phyloP scores from a whole-genome alignment of 2,113 vertebrate genomes.

The Ardeotis arabs region DNA sequence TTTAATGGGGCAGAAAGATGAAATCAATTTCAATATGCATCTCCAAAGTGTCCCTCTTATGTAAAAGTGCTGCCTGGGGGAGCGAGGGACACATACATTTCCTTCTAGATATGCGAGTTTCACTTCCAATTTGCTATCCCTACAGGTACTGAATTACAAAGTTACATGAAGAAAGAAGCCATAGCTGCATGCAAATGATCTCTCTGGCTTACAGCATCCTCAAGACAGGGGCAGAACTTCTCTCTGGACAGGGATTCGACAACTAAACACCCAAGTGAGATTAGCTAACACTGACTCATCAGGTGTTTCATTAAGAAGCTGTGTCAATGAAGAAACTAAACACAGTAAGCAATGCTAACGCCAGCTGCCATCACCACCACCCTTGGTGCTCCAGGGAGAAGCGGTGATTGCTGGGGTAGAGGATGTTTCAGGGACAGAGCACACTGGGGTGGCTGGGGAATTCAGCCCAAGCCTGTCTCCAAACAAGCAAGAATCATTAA shows the following conservation, averaged over 20 bases:
- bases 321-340: not conserved
- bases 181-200: not conserved
- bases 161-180: not conserved
- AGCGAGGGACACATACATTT: not conserved
- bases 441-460: not conserved
- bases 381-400: not conserved
- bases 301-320: slow-evolving; percentile 57
- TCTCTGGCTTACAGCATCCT: not conserved
- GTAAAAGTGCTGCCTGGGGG: slow-evolving; percentile 2
- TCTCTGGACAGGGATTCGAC: not conserved
- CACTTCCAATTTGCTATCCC: slow-evolving; percentile 9
- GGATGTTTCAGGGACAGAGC: not conserved
- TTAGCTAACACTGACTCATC: slow-evolving; percentile 10
- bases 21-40: slow-evolving; percentile 31
- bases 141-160: not conserved
- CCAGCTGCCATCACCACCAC: not conserved
- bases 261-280: not conserved
- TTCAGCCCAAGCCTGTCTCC: not conserved
- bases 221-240: not conserved
- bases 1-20: slow-evolving; percentile 61
- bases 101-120: not conserved
- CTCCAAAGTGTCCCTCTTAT: not conserved
- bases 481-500: not conserved
- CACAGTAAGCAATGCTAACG: not conserved
- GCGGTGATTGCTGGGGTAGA: not conserved